phyloP scores from a whole-genome alignment of 2,113 vertebrate genomes.

The Emydura subglobosa region DNA sequence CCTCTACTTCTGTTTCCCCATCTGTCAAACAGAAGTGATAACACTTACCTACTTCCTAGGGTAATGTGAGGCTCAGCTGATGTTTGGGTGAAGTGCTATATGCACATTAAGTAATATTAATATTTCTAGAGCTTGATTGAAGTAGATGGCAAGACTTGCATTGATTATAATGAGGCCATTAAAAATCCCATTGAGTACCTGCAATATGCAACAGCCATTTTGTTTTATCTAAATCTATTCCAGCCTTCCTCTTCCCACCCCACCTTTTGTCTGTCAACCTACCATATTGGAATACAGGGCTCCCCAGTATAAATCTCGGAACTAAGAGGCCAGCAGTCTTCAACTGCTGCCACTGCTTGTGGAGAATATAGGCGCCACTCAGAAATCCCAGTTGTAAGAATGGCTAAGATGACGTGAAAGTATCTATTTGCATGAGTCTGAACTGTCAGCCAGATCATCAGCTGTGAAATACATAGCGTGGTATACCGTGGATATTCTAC shows the following conservation, averaged over 20 bases:
- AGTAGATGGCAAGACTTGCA: conserved; percentile 44
- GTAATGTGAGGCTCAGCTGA: not conserved
- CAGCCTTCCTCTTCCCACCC: accelerated
- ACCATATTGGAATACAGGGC: not conserved
- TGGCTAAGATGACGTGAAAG: too few species aligned
- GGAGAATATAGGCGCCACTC: not conserved
- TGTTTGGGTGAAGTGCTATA: not conserved
- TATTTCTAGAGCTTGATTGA: not conserved
- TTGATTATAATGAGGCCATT: conserved; percentile 44
- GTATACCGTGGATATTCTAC: not conserved
- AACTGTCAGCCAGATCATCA: not conserved
- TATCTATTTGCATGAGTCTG: not conserved
- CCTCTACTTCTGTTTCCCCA: not conserved
- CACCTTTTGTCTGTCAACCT: not conserved
- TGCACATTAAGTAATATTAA: not conserved
- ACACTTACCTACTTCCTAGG: not conserved
- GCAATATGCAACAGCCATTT: not conserved
- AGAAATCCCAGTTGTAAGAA: not conserved
- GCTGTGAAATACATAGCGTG: not conserved
- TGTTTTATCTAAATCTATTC: accelerated
- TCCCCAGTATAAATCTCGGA: accelerated
- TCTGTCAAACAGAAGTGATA: not conserved
- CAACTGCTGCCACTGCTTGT: not conserved
- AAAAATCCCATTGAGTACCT: not conserved
- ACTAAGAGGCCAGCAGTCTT: not conserved